Conservation (phyloP, 2,797 vertebrate species). For the Poecile montanus region DNA sequence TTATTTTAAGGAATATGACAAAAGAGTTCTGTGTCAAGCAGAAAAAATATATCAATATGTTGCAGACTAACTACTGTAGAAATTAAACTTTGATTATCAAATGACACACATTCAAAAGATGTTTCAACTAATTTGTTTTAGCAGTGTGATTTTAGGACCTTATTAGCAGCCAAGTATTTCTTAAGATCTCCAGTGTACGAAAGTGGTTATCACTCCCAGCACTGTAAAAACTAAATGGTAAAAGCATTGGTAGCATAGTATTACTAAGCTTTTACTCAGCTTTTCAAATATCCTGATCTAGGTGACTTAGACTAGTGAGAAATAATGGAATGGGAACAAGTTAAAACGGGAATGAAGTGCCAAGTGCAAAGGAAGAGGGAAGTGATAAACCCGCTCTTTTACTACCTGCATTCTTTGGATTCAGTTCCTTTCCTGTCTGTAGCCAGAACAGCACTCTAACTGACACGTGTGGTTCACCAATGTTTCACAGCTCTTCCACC, state of each 20-base stretch:
- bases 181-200: not conserved
- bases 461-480: constrained; percentile 69
- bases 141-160: not conserved
- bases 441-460: constrained; percentile 72
- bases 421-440: constrained; percentile 74
- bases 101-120: not conserved
- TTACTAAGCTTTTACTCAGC: not conserved
- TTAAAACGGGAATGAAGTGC: not conserved
- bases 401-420: constrained; percentile 71
- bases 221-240: not conserved
- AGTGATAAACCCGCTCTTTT: not conserved
- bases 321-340: not conserved
- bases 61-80: not conserved
- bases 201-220: not conserved
- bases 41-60: not conserved
- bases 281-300: not conserved
- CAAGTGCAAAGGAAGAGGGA: not conserved
- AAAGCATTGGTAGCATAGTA: not conserved
- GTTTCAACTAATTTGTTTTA: not conserved
- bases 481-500: constrained; percentile 72
- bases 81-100: not conserved
- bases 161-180: not conserved
- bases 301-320: not conserved
- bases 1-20: not conserved
- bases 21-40: not conserved